Conservation (phyloP, 2,113 vertebrate genomes). For the Myrmecophaga tridactyla region DNA sequence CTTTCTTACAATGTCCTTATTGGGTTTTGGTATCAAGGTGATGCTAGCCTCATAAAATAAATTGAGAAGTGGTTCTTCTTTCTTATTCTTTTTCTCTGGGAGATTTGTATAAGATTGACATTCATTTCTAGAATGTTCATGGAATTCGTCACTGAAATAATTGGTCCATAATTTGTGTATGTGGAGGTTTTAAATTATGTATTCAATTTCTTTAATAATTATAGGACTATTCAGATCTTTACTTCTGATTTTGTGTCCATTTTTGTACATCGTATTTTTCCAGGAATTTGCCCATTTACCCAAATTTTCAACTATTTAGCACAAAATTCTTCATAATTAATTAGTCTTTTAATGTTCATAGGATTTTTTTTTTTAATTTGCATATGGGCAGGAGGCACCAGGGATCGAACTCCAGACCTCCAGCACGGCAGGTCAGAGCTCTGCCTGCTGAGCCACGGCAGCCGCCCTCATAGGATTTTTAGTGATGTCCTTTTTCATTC, state of each 20-base stretch:
- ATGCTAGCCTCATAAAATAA: neutral
- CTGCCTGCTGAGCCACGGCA: no score
- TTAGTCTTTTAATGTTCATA: neutral
- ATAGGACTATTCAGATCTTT: neutral
- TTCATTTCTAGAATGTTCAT: neutral
- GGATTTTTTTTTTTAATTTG: no score
- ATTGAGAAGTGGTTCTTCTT: neutral
- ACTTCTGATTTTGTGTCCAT: neutral
- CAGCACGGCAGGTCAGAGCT: no score
- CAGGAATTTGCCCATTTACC: neutral
- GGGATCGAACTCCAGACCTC: no score
- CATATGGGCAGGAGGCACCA: no score
- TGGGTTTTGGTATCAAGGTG: neutral
- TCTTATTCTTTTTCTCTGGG: neutral
- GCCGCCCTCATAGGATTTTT: neutral
- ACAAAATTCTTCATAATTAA: neutral
- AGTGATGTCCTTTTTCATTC: neutral
- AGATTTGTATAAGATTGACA: neutral
- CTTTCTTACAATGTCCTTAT: neutral
- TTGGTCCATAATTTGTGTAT: neutral
- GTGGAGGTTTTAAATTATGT: neutral
- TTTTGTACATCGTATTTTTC: neutral
- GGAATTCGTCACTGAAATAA: constrained; percentile 15
- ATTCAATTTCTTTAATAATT: neutral
- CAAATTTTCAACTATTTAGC: neutral